Evolutionary conservation across 2,888 invertebrate species (phyloP), one percentile per base, ranked within the genome.

Genomic region (Pinctada fucata): DNA sequence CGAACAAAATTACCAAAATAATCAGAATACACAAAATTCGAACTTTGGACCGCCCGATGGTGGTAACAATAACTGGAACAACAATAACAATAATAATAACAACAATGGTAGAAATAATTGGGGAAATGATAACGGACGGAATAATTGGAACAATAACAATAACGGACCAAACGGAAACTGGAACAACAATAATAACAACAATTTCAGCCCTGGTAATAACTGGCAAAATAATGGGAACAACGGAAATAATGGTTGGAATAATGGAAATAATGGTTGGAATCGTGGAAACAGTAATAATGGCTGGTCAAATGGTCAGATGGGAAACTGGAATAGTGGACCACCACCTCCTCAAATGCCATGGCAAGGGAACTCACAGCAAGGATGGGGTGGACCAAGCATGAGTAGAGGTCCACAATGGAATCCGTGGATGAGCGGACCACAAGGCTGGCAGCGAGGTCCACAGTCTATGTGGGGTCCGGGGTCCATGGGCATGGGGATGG

Each of bases 121-220:
- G 49, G 49, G 49, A 13, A 69, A 69, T 13, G 49, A 69, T 49
- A 49, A 69, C n/a, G 16, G 49, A 5, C 16, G 69, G 69, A 49
- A 47, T 69, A 71, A 71, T 13, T 58, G 31, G 51, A 72, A 72
- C 50, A 72, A 72, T 50, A 69, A 69, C 48, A 48, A 47, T 10
- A 69, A 69, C 49, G 69, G 69, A 72, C 45, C 47, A 47, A 72
- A 72, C 63, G 31, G 5, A 2, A 71, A 71, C 51, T 51, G 52
- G 72, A 72, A 72, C 58, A 72, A 72, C 58, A 69, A 69, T 69
- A 48, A 47, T 3, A 45, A 69, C n/a, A 13, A 66, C 13, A 66
- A 13, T 16, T 16, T 10, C 31, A 67, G 31, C 31, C 13, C n/a
- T 5, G n/a, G 67, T 10, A 67, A 67, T 48, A 69, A 69, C 49